phyloP scores from a whole-genome alignment of 2,888 invertebrate species.

The Drosophila borborema region DNA sequence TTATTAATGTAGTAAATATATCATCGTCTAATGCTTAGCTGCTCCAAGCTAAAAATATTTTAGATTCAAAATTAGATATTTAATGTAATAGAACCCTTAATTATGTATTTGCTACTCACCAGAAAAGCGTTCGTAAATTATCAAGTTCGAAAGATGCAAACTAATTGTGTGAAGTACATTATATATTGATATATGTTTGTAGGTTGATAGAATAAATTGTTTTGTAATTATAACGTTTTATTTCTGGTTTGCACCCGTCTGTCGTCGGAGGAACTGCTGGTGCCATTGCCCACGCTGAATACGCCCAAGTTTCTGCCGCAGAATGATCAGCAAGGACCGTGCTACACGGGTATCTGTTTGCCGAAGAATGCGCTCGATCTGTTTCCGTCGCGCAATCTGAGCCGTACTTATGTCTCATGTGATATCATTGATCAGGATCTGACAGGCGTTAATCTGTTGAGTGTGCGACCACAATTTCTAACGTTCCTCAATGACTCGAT shows the following conservation, averaged over 20 bases:
- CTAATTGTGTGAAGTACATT: not conserved
- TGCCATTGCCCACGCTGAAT: conserved; percentile 81
- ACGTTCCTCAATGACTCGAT: conserved; percentile 82
- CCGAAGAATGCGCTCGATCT: conserved; percentile 84
- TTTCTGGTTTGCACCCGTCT: conserved; percentile 61
- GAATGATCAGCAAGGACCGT: conserved; percentile 84
- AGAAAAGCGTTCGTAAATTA: not conserved
- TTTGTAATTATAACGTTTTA: not conserved
- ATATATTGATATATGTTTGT: not conserved
- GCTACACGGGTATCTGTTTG: conserved; percentile 85
- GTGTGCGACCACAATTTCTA: conserved; percentile 78
- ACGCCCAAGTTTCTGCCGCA: conserved; percentile 83
- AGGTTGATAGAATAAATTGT: not conserved
- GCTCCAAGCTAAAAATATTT: not conserved
- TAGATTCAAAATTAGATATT: not conserved
- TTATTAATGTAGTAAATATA: not conserved
- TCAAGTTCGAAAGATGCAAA: not conserved
- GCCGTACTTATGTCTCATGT: conserved; percentile 84
- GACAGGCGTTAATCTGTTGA: conserved; percentile 80
- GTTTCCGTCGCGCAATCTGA: conserved; percentile 83
- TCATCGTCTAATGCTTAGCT: not conserved
- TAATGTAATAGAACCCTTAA: not conserved
- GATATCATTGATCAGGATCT: conserved; percentile 84
- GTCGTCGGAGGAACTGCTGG: conserved; percentile 81
- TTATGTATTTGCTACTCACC: not conserved